Evolutionary conservation across 2,888 invertebrate genomes (phyloP), one percentile per base, ranked within the genome.

Genomic region (Chydorus sphaericus): DNA sequence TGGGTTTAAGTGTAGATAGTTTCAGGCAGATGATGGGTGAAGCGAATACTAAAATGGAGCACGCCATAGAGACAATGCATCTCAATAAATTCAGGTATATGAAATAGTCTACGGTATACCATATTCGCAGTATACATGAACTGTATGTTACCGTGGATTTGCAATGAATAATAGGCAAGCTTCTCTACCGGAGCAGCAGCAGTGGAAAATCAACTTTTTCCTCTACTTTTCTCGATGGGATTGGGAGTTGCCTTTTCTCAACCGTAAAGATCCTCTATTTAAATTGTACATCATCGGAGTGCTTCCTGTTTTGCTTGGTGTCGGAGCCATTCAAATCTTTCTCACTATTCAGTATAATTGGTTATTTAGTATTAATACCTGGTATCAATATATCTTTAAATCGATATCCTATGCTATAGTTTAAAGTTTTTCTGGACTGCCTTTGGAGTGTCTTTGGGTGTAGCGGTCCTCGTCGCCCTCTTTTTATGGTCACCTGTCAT

Each of bases 21-120:
- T 64, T 62, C 58, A 60, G 62, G n/a, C 60, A 61, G 51, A 63
- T 68, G 62, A 59, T 64, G 18, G 58, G 58, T 7, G 58, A 62
- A 38, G 83, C 83, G 7, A 70, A 87, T 66, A 77, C 80, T 8
- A 82, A 84, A 66, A 86, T 90, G 84, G 79, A 81, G 53, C 77
- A 81, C 33, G 85, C 85, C 61, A 83, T 90, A 60, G 82, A 86
- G 62, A 79, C 82, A 62, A 85, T 90, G 83, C 83, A 85, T n/a
- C 78, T 85, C 60, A 83, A 85, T 58, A 85, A 85, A 67, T 78
- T 78, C 70, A 78, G 81, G 82, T 83, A 69, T 75, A 77, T 70
- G 49, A 49, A 54, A 58, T 14, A 26, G 48, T 52, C 58, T 57
- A 48, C 23, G n/a, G n/a, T n/a, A n/a, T n/a, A n/a, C n/a, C n/a